These are phyloP conservation scores for Myiozetetes cayanensis DNA, from an alignment of 2,113 vertebrate genomes.

Conservation along the genomic window DNA sequence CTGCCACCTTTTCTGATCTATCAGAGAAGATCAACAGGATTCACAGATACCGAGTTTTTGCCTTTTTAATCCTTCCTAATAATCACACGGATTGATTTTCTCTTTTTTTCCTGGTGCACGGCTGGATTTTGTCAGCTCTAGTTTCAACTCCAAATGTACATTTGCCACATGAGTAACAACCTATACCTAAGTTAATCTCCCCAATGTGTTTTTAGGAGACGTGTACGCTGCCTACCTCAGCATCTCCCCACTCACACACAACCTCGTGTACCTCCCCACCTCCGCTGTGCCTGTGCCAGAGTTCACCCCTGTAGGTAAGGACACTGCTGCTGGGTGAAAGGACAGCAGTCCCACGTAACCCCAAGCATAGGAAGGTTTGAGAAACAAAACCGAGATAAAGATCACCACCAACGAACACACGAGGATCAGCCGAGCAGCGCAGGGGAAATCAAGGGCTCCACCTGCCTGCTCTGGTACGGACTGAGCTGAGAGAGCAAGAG, in stretches of 20 bases:
- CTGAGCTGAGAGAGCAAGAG: fast-evolving
- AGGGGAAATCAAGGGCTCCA: fast-evolving
- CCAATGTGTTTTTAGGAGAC: fast-evolving
- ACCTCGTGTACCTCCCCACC: background rate
- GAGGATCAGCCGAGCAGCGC: background rate
- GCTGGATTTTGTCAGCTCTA: background rate
- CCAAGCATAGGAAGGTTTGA: background rate
- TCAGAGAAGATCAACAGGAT: background rate
- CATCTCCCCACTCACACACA: background rate
- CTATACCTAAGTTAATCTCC: background rate
- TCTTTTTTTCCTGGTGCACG: background rate
- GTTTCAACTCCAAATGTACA: background rate
- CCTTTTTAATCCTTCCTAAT: background rate
- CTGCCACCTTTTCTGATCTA: background rate
- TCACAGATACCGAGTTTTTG: fast-evolving
- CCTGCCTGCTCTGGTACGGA: background rate
- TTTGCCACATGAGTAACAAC: fast-evolving
- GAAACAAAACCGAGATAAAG: background rate
- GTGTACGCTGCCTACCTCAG: fast-evolving
- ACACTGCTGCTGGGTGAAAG: fast-evolving
- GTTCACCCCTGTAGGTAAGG: background rate
- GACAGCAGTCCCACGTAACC: fast-evolving
- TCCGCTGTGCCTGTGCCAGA: background rate
- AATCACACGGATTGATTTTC: background rate
- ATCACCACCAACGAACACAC: fast-evolving